phyloP scores from a whole-genome alignment of 2,113 vertebrate genomes.

The Thymallus thymallus region DNA sequence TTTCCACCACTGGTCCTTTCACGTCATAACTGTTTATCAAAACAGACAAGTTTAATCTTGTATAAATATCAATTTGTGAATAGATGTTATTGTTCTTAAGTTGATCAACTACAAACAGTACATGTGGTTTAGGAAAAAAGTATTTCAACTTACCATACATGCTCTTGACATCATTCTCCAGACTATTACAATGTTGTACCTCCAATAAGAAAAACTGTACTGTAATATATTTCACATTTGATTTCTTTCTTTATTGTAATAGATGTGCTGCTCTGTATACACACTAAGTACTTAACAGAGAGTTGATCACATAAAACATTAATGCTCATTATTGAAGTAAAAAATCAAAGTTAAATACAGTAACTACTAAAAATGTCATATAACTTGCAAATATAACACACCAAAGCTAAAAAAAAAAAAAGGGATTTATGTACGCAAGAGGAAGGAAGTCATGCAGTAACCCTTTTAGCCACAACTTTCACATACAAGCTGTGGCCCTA shows the following conservation, averaged over 20 bases:
- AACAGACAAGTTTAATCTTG: not conserved
- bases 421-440: not conserved
- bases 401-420: not conserved
- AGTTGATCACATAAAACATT: not conserved
- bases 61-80: not conserved
- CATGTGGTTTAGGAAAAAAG: not conserved
- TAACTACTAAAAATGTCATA: not conserved
- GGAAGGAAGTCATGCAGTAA: not conserved
- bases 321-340: not conserved
- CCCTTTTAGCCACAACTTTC: not conserved
- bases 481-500: too few relatives aligned
- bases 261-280: not conserved
- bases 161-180: conserved; percentile 33
- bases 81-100: not conserved
- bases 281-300: not conserved
- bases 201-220: not conserved
- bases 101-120: too few relatives aligned
- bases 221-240: not conserved
- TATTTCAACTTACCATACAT: conserved; percentile 51
- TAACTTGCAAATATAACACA: not conserved
- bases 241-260: not conserved
- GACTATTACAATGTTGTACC: not conserved
- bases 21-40: not conserved
- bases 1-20: not conserved
- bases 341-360: not conserved